A percentile compares a stretch with the other conserved stretches of the same genome.
Conservation (phyloP, 2,113 vertebrate species). For the Nesogale talazaci region DNA sequence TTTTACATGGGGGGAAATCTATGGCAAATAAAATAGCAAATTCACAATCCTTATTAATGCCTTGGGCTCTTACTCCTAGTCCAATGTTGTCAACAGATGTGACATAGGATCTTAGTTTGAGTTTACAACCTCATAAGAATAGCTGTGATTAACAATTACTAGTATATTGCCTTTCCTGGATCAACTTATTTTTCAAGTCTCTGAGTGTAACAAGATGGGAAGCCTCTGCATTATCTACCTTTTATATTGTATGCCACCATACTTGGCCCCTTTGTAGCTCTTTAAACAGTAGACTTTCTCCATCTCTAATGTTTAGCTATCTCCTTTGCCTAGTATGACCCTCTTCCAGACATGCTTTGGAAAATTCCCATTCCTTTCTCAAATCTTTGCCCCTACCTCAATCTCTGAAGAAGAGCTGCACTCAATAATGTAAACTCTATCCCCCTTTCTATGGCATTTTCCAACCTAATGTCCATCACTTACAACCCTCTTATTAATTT, state of each 20-base stretch:
- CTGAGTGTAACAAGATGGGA: not conserved
- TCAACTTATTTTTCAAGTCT: not conserved
- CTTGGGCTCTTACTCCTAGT: not conserved
- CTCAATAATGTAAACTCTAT: not conserved
- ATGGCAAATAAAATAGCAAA: not conserved
- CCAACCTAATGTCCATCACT: not conserved
- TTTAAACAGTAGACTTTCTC: not conserved
- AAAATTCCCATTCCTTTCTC: not conserved
- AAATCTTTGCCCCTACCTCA: not conserved
- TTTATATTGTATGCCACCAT: not conserved
- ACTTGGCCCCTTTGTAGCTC: not conserved
- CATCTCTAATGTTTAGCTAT: not conserved
- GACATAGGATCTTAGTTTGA: not conserved
- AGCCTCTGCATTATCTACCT: no score
- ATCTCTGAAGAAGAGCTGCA: not conserved
- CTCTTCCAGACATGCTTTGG: not conserved
- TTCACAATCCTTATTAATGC: not conserved
- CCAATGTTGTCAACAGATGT: not conserved
- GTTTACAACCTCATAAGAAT: not conserved
- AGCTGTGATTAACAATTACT: not conserved
- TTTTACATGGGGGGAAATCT: not conserved
- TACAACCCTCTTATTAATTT: not conserved
- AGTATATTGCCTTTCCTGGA: not conserved
- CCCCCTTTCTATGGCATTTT: not conserved
- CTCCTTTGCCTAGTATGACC: not conserved